phyloP scores from a whole-genome alignment of 2,888 invertebrate genomes.

The Ypsolopha sequella region DNA sequence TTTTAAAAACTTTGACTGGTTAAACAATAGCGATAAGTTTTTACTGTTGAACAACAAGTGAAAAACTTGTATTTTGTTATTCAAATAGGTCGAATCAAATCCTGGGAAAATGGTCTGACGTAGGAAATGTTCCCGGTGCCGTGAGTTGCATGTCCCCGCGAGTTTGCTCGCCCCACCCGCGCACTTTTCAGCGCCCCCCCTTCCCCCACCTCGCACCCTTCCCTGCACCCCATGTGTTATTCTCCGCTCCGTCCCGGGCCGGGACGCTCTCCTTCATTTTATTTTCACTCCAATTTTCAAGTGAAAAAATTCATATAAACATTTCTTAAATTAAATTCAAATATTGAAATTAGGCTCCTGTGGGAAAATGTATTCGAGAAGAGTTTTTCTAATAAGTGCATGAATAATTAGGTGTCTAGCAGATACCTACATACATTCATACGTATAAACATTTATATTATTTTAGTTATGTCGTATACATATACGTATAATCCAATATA shows the following conservation, averaged over 20 bases:
- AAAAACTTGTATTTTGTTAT: too few species aligned
- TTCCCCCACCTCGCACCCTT: constrained; percentile 50
- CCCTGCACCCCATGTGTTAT: constrained; percentile 33
- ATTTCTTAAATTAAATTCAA: constrained; percentile 44
- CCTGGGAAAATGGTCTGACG: too few species aligned
- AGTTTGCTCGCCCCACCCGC: constrained; percentile 71
- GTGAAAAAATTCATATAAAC: constrained; percentile 65
- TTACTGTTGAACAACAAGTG: too few species aligned
- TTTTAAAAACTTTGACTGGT: too few species aligned
- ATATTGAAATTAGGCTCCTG: constrained; percentile 18
- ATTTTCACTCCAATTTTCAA: constrained; percentile 68
- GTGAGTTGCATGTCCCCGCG: constrained; percentile 56
- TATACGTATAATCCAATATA: too few species aligned
- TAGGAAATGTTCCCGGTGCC: constrained; percentile 16
- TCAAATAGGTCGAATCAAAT: too few species aligned
- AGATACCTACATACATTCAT: too few species aligned
- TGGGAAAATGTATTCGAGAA: background rate
- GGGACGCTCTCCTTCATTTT: constrained; percentile 68
- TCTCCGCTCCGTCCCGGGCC: constrained; percentile 56
- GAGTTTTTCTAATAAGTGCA: background rate
- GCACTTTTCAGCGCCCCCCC: constrained; percentile 68
- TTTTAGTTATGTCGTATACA: too few species aligned
- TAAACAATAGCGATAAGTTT: background rate
- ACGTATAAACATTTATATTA: too few species aligned
- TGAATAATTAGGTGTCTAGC: too few species aligned